Base-by-base conservation (phyloP, 1,140 invertebrate genomes). In the Cephus cinctus region DNA sequence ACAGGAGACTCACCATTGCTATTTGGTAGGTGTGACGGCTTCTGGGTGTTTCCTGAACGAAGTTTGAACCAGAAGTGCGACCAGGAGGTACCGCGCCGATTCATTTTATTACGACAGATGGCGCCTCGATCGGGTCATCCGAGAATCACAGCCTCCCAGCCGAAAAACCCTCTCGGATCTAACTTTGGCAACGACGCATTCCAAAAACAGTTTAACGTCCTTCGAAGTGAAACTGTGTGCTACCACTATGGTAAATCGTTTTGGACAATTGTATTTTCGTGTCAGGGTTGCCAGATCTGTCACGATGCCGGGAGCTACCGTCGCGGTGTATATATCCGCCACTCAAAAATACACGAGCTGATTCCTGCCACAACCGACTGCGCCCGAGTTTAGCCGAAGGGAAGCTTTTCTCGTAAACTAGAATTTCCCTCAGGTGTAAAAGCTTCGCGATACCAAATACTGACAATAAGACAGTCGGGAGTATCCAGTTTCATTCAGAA, bases 101-200 rank as follows among this genome's bases (percentile, higher is more conserved):
- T 79, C 80, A 83, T 86, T 86, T 87, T 86, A 86, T 85, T 81
- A 76, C 73, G 73, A 79, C 77, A 86, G 84, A 84, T 83, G 84
- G 82, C 84, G 83, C 81, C 73, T 69, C 53, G 62, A 61, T 76
- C 73, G 59, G 39, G 63, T 60, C 55, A 73, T 57, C 56, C 62
- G 62, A 65, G 63, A 73, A 62, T 66, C 50, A 32, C 25, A 27
- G 16, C 19, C 22, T 39, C 21, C 38, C 44, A 12, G 20, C 30
- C 20, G 5, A 16, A 47, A 23, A n/a, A 38, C 23, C n/a, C 20
- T 20, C 20, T 12, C 1, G 39, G 9, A 19, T 41, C 39, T 23
- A 41, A 19, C 39, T 21, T 50, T 59, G 69, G 70, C 69, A 67
- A 64, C 65, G 43, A 43, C 57, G 59, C 57, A 62, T 56, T 74